Base-by-base conservation (phyloP, 1,140 invertebrate species). In the Bradysia coprophila region DNA sequence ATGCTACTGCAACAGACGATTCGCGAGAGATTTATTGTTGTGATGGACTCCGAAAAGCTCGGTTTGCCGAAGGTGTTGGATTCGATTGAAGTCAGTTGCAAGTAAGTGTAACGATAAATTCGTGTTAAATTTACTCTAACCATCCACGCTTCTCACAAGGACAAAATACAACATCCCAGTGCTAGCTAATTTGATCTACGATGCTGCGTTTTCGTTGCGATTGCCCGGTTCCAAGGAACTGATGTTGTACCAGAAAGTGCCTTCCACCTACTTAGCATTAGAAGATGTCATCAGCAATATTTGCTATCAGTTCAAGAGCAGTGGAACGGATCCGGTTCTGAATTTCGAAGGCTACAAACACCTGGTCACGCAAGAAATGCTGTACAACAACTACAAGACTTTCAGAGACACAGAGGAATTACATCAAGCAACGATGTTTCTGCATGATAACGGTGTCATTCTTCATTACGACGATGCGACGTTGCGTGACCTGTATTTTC, bases 361-460 rank as follows among this genome's bases (percentile, higher is more conserved):
- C 2, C 56, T 74, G 13, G 77, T 85, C 0, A 75, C 74, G 9
- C 69, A 70, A 16, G 80, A 85, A 58, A 75, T 84, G 66, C 68
- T 71, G 42, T 57, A 67, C 43, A 61, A 75, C 31, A 69, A 66
- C 43, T 67, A 58, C 23, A 61, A 61, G 21, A 45, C 37, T 15
- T 93, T 92, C 57, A 65, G 92, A 19, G 91, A 97, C 67, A 71
- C 74, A 4, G 76, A 85, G 0, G 93, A 98, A 61, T 58, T 98
- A 24, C 85, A 94, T 51, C 90, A 96, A 60, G 93, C 93, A 0
- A 95, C 92, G 1, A 73, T 88, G 45, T 98, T 98, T 64, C 71
- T 98, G 2, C 94, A 98, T 63, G 95, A 98, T 53, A 98, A 97
- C 65, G 95, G 86, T 38, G 83, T 98, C 19, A 66, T 98, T n/a